phyloP scores from a whole-genome alignment of 2,113 vertebrate genomes.

The Propithecus coquereli region DNA sequence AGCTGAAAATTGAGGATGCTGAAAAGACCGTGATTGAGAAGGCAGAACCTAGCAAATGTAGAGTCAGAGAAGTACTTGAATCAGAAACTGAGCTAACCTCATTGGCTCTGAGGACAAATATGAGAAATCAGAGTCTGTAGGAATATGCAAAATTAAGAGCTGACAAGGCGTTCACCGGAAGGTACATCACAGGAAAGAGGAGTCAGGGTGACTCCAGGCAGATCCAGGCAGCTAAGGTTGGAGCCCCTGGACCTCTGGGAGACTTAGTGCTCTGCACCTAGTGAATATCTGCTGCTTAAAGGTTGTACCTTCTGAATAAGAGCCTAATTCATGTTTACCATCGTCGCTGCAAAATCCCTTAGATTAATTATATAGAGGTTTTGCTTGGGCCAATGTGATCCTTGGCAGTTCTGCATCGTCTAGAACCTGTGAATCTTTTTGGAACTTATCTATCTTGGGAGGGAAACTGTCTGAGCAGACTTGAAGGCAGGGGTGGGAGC shows the following conservation, averaged over 20 bases:
- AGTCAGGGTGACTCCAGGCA: neutral
- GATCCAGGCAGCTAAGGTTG: neutral
- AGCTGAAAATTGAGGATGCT: neutral
- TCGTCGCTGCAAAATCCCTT: neutral
- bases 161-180: neutral
- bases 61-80: neutral
- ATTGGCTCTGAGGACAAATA: neutral
- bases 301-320: neutral
- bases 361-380: neutral
- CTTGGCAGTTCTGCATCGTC: neutral
- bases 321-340: neutral
- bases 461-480: slow-evolving; percentile 42
- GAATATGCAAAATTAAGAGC: neutral
- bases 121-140: neutral
- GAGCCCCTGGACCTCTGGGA: neutral
- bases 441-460: slow-evolving; percentile 31
- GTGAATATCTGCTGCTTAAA: neutral
- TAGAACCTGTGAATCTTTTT: slow-evolving; percentile 35
- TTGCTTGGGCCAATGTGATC: neutral
- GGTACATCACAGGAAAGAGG: neutral
- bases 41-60: neutral
- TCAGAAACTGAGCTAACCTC: neutral
- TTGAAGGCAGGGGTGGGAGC: slow-evolving; percentile 59
- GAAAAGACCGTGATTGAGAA: neutral
- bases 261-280: neutral